Evolutionary conservation across 2,113 vertebrate species (phyloP).

Genomic region (Sardina pilchardus): DNA sequence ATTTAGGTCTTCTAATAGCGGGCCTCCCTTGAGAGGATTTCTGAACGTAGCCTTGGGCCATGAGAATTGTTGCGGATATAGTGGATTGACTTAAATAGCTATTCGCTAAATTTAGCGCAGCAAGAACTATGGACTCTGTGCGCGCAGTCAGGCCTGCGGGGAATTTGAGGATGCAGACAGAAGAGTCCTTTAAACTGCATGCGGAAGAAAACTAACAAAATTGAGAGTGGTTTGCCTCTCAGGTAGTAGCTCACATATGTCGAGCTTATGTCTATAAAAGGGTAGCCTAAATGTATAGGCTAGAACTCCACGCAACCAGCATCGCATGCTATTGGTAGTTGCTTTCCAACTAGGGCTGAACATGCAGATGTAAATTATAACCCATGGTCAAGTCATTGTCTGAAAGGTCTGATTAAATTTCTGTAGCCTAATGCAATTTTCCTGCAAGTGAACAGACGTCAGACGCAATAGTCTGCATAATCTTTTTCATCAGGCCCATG

Average conservation of each 20-base stretch:
- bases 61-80: constrained; percentile 69
- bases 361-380: not conserved
- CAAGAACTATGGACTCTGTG: constrained; percentile 51
- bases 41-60: constrained; percentile 67
- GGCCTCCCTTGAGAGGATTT: constrained; percentile 62
- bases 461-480: not conserved
- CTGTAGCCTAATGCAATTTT: not conserved
- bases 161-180: not conserved
- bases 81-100: constrained; percentile 70
- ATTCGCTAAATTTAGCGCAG: constrained; percentile 68
- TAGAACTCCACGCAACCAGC: not conserved
- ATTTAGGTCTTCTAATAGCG: constrained; percentile 76
- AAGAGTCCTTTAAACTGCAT: not conserved
- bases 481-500: not conserved
- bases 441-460: not conserved
- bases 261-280: not conserved
- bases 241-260: not conserved
- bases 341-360: not conserved
- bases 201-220: not conserved
- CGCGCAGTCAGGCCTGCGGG: not conserved
- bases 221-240: not conserved
- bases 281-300: not conserved
- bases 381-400: not conserved
- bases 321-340: not conserved
- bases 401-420: not conserved